These are phyloP conservation scores for Callipepla squamata DNA, from an alignment of 2,113 vertebrate genomes.

Conservation along the genomic window DNA sequence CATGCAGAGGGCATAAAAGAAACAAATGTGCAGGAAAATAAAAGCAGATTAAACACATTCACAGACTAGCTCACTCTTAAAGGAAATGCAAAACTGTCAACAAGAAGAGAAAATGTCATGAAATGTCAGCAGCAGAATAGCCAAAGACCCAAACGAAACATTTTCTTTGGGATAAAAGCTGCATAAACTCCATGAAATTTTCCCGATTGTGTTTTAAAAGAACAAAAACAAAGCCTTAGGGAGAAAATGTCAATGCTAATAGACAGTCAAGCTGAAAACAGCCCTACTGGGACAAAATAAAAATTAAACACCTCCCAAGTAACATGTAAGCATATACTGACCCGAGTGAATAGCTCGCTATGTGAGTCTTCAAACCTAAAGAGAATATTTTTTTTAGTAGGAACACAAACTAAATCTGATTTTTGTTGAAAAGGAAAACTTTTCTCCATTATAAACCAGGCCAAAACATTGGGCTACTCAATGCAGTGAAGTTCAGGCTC, in stretches of 20 bases:
- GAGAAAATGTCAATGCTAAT: slow-evolving; percentile 57
- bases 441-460: neutral
- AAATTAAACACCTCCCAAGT: neutral
- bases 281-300: neutral
- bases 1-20: neutral
- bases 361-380: neutral
- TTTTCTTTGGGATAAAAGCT: slow-evolving; percentile 63
- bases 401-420: neutral
- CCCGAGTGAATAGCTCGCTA: neutral
- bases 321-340: neutral
- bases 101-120: slow-evolving; percentile 71
- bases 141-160: slow-evolving; percentile 36
- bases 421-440: neutral
- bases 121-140: slow-evolving; percentile 67
- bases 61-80: slow-evolving; percentile 11
- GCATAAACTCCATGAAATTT: slow-evolving; percentile 28
- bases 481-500: neutral
- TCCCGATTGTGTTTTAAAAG: slow-evolving; percentile 36
- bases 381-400: neutral
- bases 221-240: slow-evolving; percentile 6
- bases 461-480: neutral
- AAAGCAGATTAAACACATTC: slow-evolving; percentile 56
- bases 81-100: slow-evolving; percentile 31
- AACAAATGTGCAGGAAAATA: slow-evolving; percentile 10
- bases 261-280: slow-evolving; percentile 35